Conservation (phyloP, 2,888 invertebrate genomes). For the Stenurella melanura region DNA sequence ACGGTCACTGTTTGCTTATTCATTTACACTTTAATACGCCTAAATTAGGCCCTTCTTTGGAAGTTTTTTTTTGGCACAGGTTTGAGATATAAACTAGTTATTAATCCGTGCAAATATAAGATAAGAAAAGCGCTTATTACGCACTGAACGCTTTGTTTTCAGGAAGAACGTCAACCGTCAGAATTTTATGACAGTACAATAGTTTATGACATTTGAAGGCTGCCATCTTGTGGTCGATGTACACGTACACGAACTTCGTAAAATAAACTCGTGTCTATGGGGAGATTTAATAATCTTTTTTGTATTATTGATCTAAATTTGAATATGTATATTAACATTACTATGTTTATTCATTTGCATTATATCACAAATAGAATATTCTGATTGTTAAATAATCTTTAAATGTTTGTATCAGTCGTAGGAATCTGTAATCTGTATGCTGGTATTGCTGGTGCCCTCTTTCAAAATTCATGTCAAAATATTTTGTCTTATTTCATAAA, state of each 20-base stretch:
- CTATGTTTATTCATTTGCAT: too few species aligned
- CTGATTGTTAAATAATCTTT: too few species aligned
- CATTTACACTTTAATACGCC: neutral
- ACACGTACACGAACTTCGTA: too few species aligned
- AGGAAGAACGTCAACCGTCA: slow-evolving; percentile 14
- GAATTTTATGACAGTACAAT: neutral
- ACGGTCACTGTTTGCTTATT: neutral
- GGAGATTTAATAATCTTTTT: too few species aligned
- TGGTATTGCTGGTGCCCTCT: too few species aligned
- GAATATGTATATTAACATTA: too few species aligned
- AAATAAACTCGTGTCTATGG: too few species aligned
- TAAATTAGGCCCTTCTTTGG: neutral
- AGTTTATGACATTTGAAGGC: neutral
- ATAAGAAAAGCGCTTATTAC: neutral
- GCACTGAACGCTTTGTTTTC: slow-evolving; percentile 19
- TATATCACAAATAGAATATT: too few species aligned
- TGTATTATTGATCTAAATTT: too few species aligned
- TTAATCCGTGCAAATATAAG: neutral
- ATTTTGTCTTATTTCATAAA: too few species aligned
- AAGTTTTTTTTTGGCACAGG: neutral
- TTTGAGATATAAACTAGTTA: neutral
- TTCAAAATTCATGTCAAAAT: too few species aligned
- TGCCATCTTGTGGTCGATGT: neutral
- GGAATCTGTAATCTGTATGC: too few species aligned
- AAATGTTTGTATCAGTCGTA: neutral